phyloP scores from a whole-genome alignment of 2,797 vertebrate genomes.

The Pseudomugil gertrudae region DNA sequence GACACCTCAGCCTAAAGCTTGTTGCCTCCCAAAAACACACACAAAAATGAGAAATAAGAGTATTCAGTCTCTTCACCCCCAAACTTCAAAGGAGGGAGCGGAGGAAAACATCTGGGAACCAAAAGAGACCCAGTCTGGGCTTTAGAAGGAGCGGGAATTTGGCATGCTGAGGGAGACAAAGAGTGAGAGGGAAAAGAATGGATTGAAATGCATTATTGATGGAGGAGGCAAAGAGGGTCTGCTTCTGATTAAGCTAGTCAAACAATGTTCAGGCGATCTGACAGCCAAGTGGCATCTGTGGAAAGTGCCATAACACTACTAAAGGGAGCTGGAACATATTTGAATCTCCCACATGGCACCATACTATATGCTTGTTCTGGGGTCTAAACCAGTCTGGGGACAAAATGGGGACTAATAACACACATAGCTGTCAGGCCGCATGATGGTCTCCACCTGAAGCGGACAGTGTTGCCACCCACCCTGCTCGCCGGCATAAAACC shows the following conservation, averaged over 20 bases:
- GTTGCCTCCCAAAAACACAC: slow-evolving; percentile 48
- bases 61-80: slow-evolving; percentile 40
- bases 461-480: slow-evolving; percentile 63
- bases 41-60: slow-evolving; percentile 53
- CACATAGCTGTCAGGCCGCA: slow-evolving; percentile 37
- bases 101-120: slow-evolving; percentile 75
- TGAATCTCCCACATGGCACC: slow-evolving; percentile 26
- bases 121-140: slow-evolving; percentile 61
- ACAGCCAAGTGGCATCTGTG: slow-evolving; percentile 57
- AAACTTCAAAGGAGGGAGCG: slow-evolving; percentile 70
- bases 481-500: slow-evolving; percentile 39
- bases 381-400: slow-evolving; percentile 3
- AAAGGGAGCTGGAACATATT: slow-evolving; percentile 27
- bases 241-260: slow-evolving; percentile 72
- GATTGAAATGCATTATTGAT: slow-evolving; percentile 65
- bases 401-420: slow-evolving; percentile 31
- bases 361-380: slow-evolving; percentile 12
- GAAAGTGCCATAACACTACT: slow-evolving; percentile 43
- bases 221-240: slow-evolving; percentile 64
- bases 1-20: slow-evolving; percentile 38
- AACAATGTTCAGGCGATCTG: slow-evolving; percentile 48
- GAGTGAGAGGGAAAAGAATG: slow-evolving; percentile 51
- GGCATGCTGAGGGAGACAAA: slow-evolving; percentile 46
- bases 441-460: slow-evolving; percentile 35
- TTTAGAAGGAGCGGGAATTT: slow-evolving; percentile 55